Evolutionary conservation across 2,797 vertebrate genomes (phyloP).

Genomic region (Micropoecilia bifurca): DNA sequence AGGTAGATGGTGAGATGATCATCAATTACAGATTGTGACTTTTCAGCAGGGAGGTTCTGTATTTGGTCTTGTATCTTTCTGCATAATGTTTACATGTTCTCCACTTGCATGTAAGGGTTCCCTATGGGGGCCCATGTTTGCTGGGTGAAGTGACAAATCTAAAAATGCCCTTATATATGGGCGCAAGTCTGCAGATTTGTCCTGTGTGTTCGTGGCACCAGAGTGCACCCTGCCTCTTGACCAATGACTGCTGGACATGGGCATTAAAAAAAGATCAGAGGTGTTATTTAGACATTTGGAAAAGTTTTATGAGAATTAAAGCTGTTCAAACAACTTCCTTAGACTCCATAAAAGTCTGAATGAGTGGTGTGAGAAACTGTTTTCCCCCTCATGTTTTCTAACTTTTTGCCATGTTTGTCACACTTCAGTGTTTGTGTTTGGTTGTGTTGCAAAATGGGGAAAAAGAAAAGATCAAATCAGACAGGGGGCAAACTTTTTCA

Average conservation of each 20-base stretch:
- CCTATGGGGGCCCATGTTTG: neutral
- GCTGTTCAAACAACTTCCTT: neutral
- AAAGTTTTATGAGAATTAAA: neutral
- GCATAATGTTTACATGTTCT: neutral
- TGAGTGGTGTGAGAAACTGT: no score
- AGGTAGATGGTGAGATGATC: neutral
- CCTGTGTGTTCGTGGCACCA: neutral
- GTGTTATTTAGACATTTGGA: neutral
- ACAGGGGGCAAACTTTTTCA: no score
- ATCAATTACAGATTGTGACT: neutral
- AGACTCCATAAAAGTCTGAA: neutral
- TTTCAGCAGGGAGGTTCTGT: neutral
- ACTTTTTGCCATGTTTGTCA: no score
- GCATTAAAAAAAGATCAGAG: neutral
- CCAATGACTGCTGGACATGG: neutral
- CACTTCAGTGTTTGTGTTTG: no score
- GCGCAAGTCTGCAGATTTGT: neutral
- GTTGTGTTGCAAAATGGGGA: no score
- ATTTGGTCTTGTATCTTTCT: neutral
- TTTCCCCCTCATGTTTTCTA: no score
- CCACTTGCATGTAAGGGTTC: neutral
- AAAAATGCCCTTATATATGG: neutral
- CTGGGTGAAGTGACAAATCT: neutral
- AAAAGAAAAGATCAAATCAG: no score
- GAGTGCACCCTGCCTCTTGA: neutral